phyloP scores from a whole-genome alignment of 2,797 vertebrate genomes.

The Pelochelys cantorii region DNA sequence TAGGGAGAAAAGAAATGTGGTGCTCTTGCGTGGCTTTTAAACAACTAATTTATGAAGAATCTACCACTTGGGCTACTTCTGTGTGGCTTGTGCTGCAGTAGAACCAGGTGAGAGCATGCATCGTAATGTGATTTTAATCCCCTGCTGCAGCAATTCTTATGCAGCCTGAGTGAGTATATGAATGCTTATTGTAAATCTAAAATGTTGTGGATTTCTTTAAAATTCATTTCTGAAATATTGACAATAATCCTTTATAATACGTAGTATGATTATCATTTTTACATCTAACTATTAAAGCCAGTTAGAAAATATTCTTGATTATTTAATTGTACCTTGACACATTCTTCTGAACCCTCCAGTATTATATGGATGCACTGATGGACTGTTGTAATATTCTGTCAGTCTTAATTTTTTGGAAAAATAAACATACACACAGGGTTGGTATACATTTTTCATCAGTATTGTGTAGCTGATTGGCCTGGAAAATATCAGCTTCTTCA shows the following conservation, averaged over 20 bases:
- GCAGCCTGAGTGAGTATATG: not conserved
- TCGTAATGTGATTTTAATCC: not conserved
- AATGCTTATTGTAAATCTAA: not conserved
- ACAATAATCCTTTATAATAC: not conserved
- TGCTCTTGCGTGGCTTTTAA: not conserved
- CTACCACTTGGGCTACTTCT: not conserved
- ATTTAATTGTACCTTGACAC: not conserved
- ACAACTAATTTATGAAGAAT: not conserved
- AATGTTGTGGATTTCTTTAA: not conserved
- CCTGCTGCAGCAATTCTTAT: not conserved
- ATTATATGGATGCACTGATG: not conserved
- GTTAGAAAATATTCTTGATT: not conserved
- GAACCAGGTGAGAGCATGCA: not conserved
- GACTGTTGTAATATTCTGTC: not conserved
- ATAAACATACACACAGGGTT: not conserved
- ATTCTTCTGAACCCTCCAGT: not conserved
- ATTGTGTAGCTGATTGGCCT: not conserved
- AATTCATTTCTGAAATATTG: not conserved
- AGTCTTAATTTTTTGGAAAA: not conserved
- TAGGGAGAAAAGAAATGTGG: not conserved
- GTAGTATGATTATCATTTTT: not conserved
- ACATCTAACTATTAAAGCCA: not conserved
- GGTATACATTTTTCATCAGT: not conserved
- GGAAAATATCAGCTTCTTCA: not conserved
- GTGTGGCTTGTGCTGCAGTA: not conserved